These are phyloP conservation scores for Megaptera novaeangliae DNA, from an alignment of 2,113 vertebrate genomes.

Conservation along the genomic window DNA sequence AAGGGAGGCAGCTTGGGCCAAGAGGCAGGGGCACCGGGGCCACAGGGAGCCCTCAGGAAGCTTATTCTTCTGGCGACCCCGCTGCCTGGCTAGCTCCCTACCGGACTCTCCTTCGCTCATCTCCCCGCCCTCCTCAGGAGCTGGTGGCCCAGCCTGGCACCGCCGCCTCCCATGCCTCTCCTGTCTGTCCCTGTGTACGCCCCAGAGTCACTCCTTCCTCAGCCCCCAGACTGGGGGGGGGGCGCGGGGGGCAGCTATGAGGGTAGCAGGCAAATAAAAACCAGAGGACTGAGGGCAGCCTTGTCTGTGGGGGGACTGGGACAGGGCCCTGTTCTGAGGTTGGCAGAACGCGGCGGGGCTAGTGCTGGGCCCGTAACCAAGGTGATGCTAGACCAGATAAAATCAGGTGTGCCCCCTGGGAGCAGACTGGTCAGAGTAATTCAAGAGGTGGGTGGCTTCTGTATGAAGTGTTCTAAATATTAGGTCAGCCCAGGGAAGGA, in stretches of 20 bases:
- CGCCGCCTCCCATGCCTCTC: not conserved
- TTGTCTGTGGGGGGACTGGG: slow-evolving; percentile 35
- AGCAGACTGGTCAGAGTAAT: accelerated
- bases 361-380: not conserved
- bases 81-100: not conserved
- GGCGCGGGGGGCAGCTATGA: not conserved
- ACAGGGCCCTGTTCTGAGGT: not conserved
- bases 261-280: slow-evolving; percentile 61
- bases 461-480: not conserved
- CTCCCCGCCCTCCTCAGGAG: not conserved
- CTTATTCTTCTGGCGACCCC: not conserved
- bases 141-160: not conserved
- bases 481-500: not conserved
- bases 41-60: not conserved
- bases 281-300: slow-evolving; percentile 49
- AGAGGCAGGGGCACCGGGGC: not conserved
- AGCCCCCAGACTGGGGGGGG: not conserved
- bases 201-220: not conserved
- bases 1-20: not conserved
- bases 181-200: not conserved
- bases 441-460: not conserved
- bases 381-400: accelerated
- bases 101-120: not conserved
- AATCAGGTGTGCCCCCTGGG: accelerated
- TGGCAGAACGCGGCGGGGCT: not conserved